Percentiles rank a stretch among this genome's conserved stretches.
Conservation (phyloP, 2,888 invertebrate species). For the Carterocephalus palaemon region DNA sequence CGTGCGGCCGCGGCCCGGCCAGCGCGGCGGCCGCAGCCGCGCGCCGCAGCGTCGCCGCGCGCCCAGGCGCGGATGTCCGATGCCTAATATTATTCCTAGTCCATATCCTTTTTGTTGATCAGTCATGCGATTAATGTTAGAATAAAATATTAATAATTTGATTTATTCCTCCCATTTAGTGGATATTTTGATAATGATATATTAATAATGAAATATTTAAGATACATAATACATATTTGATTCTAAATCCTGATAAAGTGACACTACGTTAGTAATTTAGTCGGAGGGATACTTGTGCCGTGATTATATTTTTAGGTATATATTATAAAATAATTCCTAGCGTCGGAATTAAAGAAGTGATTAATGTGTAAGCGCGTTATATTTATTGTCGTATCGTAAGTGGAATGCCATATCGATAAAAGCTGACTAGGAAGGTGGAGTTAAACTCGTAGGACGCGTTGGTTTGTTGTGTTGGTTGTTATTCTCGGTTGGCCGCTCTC, state of each 20-base stretch:
- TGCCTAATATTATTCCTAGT: slow-evolving; percentile 79
- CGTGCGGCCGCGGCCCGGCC: slow-evolving; percentile 10
- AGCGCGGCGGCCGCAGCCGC: slow-evolving; percentile 17
- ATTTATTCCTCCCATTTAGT: slow-evolving; percentile 80
- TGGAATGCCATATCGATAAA: slow-evolving; percentile 80
- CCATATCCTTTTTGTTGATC: slow-evolving; percentile 80
- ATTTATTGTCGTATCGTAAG: slow-evolving; percentile 79
- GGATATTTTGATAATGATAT: slow-evolving; percentile 80
- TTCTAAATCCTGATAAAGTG: slow-evolving; percentile 80
- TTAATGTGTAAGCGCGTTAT: slow-evolving; percentile 80
- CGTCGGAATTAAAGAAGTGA: slow-evolving; percentile 80
- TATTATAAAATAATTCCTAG: slow-evolving; percentile 79
- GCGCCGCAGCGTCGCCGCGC: slow-evolving; percentile 14
- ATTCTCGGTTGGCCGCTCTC: slow-evolving; percentile 51
- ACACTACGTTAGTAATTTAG: slow-evolving; percentile 79
- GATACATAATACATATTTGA: slow-evolving; percentile 80
- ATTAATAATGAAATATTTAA: slow-evolving; percentile 80
- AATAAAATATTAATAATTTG: slow-evolving; percentile 77
- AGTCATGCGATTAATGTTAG: slow-evolving; percentile 79
- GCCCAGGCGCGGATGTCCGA: slow-evolving; percentile 65
- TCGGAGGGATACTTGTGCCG: slow-evolving; percentile 80
- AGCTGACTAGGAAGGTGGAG: slow-evolving; percentile 75
- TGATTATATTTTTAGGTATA: slow-evolving; percentile 80
- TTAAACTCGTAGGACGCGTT: slow-evolving; percentile 73
- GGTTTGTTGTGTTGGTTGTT: slow-evolving; percentile 68